A percentile compares a stretch with the other conserved stretches of the same genome.
These are phyloP conservation scores for Andrena haemorrhoa DNA, from an alignment of 2,888 invertebrate genomes.

Conservation along the genomic window DNA sequence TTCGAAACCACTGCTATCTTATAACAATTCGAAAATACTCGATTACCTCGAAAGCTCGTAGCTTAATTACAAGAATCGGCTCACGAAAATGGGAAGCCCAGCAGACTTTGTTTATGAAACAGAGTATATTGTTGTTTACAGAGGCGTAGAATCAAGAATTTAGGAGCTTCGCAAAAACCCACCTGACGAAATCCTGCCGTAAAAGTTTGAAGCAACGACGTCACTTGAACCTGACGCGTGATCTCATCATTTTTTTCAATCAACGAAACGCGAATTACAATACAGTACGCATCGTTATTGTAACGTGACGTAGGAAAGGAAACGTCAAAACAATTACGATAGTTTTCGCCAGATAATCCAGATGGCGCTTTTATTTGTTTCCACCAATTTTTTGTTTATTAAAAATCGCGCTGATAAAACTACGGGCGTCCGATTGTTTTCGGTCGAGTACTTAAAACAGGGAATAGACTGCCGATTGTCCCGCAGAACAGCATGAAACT, in stretches of 20 bases:
- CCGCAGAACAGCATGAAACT: neutral
- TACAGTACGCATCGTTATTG: constrained; percentile 4
- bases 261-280: constrained; percentile 2
- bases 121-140: neutral
- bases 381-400: neutral
- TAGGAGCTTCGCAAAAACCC: neutral
- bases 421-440: neutral
- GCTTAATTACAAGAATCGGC: too few relatives aligned
- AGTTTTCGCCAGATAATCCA: constrained; percentile 19
- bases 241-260: constrained; percentile 12
- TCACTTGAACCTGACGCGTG: constrained; percentile 18
- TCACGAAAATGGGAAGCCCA: too few relatives aligned
- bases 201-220: neutral
- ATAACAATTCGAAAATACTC: too few relatives aligned
- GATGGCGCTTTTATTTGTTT: constrained; percentile 54
- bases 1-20: too few relatives aligned
- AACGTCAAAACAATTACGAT: constrained; percentile 15
- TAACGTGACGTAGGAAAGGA: neutral
- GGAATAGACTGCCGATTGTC: neutral
- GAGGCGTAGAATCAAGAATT: neutral
- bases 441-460: neutral
- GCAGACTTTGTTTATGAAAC: neutral
- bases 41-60: too few relatives aligned
- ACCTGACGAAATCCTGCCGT: neutral
- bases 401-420: neutral